Conservation (phyloP, 92 coral and sea anemone species). For the Scolanthus callimorphus region DNA sequence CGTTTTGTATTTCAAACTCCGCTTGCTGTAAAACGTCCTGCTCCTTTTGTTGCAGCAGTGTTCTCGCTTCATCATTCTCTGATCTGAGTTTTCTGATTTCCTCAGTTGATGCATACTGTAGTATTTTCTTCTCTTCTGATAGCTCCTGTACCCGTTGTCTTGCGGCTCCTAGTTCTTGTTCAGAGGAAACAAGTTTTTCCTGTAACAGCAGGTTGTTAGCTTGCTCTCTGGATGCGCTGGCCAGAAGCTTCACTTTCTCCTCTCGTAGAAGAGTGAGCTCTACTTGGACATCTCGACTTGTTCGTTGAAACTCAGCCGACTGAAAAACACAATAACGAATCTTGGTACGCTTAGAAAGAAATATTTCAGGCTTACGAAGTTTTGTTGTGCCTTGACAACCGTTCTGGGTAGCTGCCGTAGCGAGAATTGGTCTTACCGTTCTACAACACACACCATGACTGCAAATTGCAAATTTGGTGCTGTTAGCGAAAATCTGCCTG, state of each 20-base stretch:
- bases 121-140: constrained; percentile 32
- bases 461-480: no score
- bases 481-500: no score
- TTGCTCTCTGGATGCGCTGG: constrained; percentile 61
- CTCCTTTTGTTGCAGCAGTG: constrained; percentile 42
- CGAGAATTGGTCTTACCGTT: no score
- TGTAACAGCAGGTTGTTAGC: constrained; percentile 51
- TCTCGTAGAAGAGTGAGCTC: constrained; percentile 58
- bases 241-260: constrained; percentile 59
- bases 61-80: constrained; percentile 37
- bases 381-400: no score
- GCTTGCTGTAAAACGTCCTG: constrained; percentile 38
- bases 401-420: no score
- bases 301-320: constrained; percentile 39
- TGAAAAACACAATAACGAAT: constrained; percentile 17
- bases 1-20: constrained; percentile 43
- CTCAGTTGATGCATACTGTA: constrained; percentile 14
- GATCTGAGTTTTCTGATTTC: constrained; percentile 44
- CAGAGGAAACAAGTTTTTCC: constrained; percentile 39
- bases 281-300: constrained; percentile 43
- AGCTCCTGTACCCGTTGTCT: constrained; percentile 16
- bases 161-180: constrained; percentile 24
- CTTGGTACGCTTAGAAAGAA: no score
- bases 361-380: no score
- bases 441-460: no score